Evolutionary conservation across 2,888 invertebrate genomes (phyloP).

Genomic region (Heliconius cydno): DNA sequence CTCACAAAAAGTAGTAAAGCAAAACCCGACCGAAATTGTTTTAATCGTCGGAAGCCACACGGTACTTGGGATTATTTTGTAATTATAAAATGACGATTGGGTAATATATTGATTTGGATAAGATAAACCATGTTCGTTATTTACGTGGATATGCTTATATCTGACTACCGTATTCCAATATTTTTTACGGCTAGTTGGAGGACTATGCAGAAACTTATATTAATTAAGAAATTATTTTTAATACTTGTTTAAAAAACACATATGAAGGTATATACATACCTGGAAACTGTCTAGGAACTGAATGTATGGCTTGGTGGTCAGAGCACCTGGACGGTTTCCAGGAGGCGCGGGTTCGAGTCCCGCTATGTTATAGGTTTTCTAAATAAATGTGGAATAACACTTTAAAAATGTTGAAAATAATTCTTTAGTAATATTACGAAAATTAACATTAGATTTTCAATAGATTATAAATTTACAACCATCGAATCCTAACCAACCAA

Average conservation of each 20-base stretch:
- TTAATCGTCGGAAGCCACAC: slow-evolving; percentile 79
- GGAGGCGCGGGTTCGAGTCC: no score
- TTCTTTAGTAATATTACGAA: background rate
- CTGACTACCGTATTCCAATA: background rate
- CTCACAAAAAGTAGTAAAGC: slow-evolving; percentile 78
- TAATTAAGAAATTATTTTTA: background rate
- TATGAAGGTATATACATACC: no score
- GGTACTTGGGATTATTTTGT: slow-evolving; percentile 53
- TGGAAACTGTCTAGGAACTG: no score
- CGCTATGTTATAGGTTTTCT: no score
- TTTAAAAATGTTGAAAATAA: no score
- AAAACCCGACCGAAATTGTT: slow-evolving; percentile 80
- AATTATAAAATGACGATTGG: slow-evolving; percentile 42
- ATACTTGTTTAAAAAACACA: no score
- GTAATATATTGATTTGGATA: slow-evolving; percentile 22
- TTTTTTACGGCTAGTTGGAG: background rate
- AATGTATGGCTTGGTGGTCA: no score
- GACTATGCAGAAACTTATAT: background rate
- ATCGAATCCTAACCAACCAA: background rate
- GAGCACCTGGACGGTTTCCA: no score
- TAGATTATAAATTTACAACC: background rate
- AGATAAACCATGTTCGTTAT: background rate
- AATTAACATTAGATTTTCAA: background rate
- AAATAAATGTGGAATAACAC: no score
- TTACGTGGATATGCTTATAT: background rate